Evolutionary conservation across 1,140 invertebrate genomes (phyloP).

Genomic region (Atta colombica): DNA sequence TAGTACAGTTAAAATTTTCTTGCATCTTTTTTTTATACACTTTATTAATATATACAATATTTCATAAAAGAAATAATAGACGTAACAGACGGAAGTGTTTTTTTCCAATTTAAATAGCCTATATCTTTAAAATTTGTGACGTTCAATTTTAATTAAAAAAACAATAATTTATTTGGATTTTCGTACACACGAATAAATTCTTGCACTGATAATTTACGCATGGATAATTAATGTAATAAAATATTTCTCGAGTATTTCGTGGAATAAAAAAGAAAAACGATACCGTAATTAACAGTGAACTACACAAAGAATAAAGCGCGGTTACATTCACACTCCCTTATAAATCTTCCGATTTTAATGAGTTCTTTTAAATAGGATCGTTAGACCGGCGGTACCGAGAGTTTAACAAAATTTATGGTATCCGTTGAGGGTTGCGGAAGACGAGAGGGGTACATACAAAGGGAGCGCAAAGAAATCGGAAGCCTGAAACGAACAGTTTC

Average conservation of each 20-base stretch:
- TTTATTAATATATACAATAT: background rate
- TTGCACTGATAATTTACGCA: background rate
- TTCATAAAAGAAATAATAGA: background rate
- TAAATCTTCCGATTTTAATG: slow-evolving; percentile 50
- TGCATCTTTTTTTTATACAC: background rate
- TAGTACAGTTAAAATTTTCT: slow-evolving; percentile 4
- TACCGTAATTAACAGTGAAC: slow-evolving; percentile 19
- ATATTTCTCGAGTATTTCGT: background rate
- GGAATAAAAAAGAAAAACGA: background rate
- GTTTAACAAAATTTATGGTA: slow-evolving; percentile 47
- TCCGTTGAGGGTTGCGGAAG: slow-evolving; percentile 40
- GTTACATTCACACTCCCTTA: slow-evolving; percentile 22
- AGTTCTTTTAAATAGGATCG: slow-evolving; percentile 31
- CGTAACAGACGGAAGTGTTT: too few species aligned
- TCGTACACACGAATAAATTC: background rate
- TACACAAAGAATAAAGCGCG: slow-evolving; percentile 8
- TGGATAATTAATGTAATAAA: background rate
- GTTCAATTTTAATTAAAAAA: background rate
- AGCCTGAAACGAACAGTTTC: slow-evolving; percentile 58
- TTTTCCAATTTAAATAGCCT: background rate
- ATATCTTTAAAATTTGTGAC: background rate
- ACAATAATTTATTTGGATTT: background rate
- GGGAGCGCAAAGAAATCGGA: slow-evolving; percentile 50
- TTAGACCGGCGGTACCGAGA: slow-evolving; percentile 39
- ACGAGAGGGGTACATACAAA: slow-evolving; percentile 26